Evolutionary conservation across 2,888 invertebrate species (phyloP).

Genomic region (Drosophila meridiana): DNA sequence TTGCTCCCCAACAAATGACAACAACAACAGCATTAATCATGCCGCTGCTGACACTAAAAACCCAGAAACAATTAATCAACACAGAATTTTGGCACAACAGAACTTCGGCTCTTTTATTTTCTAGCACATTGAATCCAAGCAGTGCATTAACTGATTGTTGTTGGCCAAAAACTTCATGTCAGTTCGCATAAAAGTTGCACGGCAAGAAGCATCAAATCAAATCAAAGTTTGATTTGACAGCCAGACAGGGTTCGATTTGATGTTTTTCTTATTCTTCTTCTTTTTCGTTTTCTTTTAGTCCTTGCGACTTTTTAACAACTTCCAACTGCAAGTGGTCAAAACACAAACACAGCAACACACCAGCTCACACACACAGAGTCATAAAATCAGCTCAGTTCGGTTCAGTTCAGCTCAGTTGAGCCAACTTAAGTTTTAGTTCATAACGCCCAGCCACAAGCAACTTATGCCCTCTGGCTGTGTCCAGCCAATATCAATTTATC

Average conservation of each 20-base stretch:
- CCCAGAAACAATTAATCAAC: slow-evolving; percentile 61
- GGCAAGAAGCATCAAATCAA: slow-evolving; percentile 67
- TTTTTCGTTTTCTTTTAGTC: slow-evolving; percentile 18
- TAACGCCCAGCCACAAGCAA: slow-evolving; percentile 23
- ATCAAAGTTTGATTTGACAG: slow-evolving; percentile 78
- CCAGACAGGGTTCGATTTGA: slow-evolving; percentile 56
- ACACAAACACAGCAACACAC: slow-evolving; percentile 16
- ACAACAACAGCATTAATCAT: slow-evolving; percentile 65
- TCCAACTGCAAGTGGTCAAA: slow-evolving; percentile 59
- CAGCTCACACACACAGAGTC: slow-evolving; percentile 16
- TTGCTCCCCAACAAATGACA: slow-evolving; percentile 26
- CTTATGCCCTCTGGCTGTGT: slow-evolving; percentile 27
- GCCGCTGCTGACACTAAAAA: slow-evolving; percentile 59
- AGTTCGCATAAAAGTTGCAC: slow-evolving; percentile 73
- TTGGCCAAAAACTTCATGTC: slow-evolving; percentile 57
- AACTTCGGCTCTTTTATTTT: background rate
- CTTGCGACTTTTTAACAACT: slow-evolving; percentile 63
- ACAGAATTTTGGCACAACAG: slow-evolving; percentile 3
- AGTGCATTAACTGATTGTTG: slow-evolving; percentile 75
- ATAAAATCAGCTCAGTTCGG: slow-evolving; percentile 28
- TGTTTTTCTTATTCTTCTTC: slow-evolving; percentile 21
- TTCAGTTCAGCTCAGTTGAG: slow-evolving; percentile 15
- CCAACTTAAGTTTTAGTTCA: slow-evolving; percentile 35
- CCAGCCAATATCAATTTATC: slow-evolving; percentile 76
- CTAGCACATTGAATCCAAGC: slow-evolving; percentile 2